phyloP scores from a whole-genome alignment of 1,140 invertebrate species.

The Hyposmocoma kahamanoa region DNA sequence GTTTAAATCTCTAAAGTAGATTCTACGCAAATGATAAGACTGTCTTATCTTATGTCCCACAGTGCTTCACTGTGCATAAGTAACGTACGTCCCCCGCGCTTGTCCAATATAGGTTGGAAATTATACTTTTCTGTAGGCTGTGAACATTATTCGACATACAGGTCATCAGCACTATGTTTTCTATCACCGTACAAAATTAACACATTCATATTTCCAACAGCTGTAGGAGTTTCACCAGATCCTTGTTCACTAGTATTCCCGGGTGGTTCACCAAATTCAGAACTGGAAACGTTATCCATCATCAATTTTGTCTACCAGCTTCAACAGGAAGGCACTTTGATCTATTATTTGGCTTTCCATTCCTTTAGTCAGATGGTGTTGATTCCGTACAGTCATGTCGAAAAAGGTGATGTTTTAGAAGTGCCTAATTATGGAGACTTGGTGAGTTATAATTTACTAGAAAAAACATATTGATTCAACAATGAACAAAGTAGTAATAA shows the following conservation, averaged over 20 bases:
- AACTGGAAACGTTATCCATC: constrained; percentile 86
- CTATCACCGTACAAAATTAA: too few species aligned
- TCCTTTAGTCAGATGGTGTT: constrained; percentile 81
- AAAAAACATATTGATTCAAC: too few species aligned
- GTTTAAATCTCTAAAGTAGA: too few species aligned
- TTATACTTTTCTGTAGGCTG: too few species aligned
- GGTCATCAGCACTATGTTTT: too few species aligned
- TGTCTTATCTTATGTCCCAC: too few species aligned
- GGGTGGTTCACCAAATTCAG: constrained; percentile 87
- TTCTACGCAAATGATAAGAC: too few species aligned
- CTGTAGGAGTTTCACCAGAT: constrained; percentile 80
- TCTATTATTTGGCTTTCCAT: constrained; percentile 75
- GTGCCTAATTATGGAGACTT: constrained; percentile 75
- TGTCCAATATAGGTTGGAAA: too few species aligned
- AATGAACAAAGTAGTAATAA: too few species aligned
- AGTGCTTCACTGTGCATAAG: too few species aligned
- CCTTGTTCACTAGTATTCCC: constrained; percentile 89
- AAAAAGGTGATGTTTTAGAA: constrained; percentile 27
- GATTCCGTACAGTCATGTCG: constrained; percentile 78
- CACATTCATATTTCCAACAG: constrained; percentile 23
- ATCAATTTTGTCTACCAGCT: constrained; percentile 26
- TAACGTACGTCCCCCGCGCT: too few species aligned
- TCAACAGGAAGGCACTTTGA: constrained; percentile 17
- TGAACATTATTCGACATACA: too few species aligned
- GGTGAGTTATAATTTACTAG: constrained; percentile 43